Conservation (phyloP, 2,797 vertebrate genomes). For the Nannoperca australis region DNA sequence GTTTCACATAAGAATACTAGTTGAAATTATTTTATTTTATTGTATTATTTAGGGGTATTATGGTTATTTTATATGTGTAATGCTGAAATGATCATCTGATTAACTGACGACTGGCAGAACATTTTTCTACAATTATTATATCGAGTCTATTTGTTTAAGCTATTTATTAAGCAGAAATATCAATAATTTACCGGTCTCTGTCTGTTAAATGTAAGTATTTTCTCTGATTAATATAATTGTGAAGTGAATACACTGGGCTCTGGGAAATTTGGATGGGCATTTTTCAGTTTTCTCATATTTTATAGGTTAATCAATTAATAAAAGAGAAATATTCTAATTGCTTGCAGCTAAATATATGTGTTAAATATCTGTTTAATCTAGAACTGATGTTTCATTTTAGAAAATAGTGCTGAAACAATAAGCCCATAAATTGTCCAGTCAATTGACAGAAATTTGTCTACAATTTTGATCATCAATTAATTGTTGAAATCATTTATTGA, state of each 20-base stretch:
- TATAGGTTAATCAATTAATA: background rate
- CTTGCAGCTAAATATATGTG: background rate
- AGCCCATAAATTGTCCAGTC: background rate
- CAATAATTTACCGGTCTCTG: background rate
- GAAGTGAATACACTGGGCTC: background rate
- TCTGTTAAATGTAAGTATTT: background rate
- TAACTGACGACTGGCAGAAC: background rate
- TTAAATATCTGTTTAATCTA: background rate
- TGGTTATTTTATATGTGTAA: background rate
- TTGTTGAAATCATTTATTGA: background rate
- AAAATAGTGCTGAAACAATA: background rate
- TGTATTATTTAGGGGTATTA: background rate
- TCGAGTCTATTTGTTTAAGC: background rate
- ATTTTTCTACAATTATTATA: background rate
- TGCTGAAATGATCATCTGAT: background rate
- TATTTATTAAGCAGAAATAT: background rate
- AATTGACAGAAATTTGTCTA: background rate
- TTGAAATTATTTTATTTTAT: background rate
- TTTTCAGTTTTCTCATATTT: background rate
- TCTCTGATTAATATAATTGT: background rate
- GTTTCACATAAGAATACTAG: background rate
- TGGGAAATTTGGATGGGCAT: background rate
- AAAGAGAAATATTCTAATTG: background rate
- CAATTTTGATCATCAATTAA: slow-evolving; percentile 1
- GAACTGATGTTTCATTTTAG: background rate